Percentiles rank a stretch among this genome's conserved stretches.
Conservation (phyloP, 2,113 vertebrate genomes). For the Miniopterus natalensis region DNA sequence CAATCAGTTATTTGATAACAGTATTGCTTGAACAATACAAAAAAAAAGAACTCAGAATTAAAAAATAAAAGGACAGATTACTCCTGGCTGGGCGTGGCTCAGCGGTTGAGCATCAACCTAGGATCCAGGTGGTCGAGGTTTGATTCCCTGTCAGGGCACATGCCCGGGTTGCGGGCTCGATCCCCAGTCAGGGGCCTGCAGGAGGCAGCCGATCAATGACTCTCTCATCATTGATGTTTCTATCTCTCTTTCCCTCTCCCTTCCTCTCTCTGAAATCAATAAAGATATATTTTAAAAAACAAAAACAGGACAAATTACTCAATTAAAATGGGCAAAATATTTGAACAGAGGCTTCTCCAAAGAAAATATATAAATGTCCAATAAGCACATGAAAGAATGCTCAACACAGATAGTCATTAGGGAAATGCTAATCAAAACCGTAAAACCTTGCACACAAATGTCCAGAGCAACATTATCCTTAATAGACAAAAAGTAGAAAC, state of each 20-base stretch:
- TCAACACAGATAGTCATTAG: background rate
- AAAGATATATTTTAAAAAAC: background rate
- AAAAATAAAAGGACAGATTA: background rate
- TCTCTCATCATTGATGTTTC: no score
- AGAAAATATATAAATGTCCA: background rate
- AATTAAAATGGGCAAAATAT: background rate
- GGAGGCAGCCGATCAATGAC: no score
- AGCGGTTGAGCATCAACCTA: no score
- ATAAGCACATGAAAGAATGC: background rate
- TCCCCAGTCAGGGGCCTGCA: no score
- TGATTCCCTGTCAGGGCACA: no score
- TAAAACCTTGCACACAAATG: background rate
- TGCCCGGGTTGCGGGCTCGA: no score
- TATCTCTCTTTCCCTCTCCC: no score
- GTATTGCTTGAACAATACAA: background rate
- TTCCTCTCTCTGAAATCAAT: no score
- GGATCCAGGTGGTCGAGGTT: no score
- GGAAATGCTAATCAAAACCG: background rate
- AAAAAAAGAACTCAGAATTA: background rate
- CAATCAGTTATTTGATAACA: background rate
- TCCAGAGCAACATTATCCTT: background rate
- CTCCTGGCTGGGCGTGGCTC: no score
- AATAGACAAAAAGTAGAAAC: background rate
- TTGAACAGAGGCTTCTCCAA: background rate
- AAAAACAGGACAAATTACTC: background rate